Conservation (phyloP, 2,797 vertebrate species). For the Danio jaintianensis region DNA sequence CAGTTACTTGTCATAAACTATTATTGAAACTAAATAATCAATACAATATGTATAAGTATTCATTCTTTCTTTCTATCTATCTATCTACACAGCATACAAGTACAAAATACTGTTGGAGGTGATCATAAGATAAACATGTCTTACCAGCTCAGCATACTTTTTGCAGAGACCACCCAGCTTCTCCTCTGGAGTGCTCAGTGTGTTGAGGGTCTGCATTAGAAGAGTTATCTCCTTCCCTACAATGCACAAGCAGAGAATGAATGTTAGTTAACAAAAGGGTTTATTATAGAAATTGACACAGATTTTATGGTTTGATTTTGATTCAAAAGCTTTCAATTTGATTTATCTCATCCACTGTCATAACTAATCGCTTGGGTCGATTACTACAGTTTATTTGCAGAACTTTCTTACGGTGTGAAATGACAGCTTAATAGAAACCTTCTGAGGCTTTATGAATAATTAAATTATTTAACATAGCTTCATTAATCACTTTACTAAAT, state of each 20-base stretch:
- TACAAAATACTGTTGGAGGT: no score
- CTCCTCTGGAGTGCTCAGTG: constrained; percentile 95
- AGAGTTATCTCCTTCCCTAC: constrained; percentile 96
- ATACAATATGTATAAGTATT: no score
- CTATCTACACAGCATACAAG: background rate
- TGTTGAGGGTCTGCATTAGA: constrained; percentile 98
- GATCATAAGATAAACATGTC: constrained; percentile 56
- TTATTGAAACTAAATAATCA: no score
- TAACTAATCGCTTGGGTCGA: no score
- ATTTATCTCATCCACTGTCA: background rate
- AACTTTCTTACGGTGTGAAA: no score
- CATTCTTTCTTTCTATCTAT: background rate
- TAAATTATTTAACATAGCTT: no score
- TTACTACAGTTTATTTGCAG: no score
- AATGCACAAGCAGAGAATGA: constrained; percentile 18
- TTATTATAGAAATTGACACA: background rate
- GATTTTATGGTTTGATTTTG: background rate
- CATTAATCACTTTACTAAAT: no score
- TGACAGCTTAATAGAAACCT: no score
- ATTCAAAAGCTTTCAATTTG: background rate
- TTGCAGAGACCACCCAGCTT: constrained; percentile 94
- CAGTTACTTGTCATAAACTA: no score
- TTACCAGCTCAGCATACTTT: constrained; percentile 98
- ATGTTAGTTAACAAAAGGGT: background rate
- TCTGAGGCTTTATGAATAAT: no score